Evolutionary conservation across 2,113 vertebrate genomes (phyloP).

Genomic region (Scytalopus superciliaris): DNA sequence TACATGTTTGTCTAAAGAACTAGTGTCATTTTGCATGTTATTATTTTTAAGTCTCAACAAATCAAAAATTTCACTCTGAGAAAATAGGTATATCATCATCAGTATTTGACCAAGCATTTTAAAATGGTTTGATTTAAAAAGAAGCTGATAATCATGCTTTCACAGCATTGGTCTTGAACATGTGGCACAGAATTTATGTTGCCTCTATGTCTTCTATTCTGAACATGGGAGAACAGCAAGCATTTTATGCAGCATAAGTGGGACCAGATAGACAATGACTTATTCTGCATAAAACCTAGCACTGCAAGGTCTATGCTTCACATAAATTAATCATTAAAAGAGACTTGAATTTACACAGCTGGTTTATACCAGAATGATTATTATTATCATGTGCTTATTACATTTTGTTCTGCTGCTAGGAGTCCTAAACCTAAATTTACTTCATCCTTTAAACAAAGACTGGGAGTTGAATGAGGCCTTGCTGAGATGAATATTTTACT

Average conservation of each 20-base stretch:
- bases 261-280: neutral
- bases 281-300: neutral
- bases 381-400: neutral
- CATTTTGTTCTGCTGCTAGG: neutral
- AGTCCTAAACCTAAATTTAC: conserved; percentile 11
- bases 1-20: neutral
- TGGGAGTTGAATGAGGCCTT: neutral
- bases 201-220: neutral
- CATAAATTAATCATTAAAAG: neutral
- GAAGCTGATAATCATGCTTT: neutral
- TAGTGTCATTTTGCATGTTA: neutral
- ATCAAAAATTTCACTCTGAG: neutral
- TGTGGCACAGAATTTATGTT: neutral
- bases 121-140: neutral
- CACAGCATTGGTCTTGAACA: neutral
- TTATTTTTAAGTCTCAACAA: neutral
- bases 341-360: neutral
- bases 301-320: neutral
- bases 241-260: neutral
- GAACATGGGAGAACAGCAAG: neutral
- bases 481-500: neutral
- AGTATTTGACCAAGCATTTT: neutral
- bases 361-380: neutral
- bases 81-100: neutral
- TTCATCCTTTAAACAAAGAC: neutral